These are phyloP conservation scores for Cuniculus paca DNA, from an alignment of 2,797 vertebrate genomes.

Conservation along the genomic window DNA sequence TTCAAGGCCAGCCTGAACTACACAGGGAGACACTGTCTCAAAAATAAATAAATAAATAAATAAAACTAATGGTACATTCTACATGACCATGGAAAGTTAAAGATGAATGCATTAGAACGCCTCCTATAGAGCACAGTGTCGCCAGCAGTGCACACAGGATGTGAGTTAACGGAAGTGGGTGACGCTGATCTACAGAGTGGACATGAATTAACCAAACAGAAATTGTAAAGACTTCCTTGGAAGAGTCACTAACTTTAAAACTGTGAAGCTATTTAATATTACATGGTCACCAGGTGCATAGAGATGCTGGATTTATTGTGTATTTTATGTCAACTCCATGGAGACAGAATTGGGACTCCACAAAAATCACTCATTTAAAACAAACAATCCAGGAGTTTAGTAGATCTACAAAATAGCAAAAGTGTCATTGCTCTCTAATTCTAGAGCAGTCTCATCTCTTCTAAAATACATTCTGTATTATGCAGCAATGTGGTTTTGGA, in stretches of 20 bases:
- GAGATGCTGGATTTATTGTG: background rate
- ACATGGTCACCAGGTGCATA: background rate
- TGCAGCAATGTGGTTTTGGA: too few species aligned
- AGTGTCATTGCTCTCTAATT: rapidly evolving
- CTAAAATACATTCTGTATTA: rapidly evolving
- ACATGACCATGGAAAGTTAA: too few species aligned
- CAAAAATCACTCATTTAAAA: background rate
- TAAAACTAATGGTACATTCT: rapidly evolving
- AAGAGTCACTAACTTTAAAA: background rate
- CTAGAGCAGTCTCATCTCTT: background rate
- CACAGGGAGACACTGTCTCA: too few species aligned
- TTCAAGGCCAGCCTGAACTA: too few species aligned
- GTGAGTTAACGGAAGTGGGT: too few species aligned
- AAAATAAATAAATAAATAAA: too few species aligned
- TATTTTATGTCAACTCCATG: background rate
- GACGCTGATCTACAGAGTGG: background rate
- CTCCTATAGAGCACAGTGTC: rapidly evolving
- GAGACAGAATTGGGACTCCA: background rate
- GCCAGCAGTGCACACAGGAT: rapidly evolving
- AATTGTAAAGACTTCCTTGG: background rate
- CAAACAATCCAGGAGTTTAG: background rate
- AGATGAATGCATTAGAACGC: rapidly evolving
- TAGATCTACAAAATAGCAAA: background rate
- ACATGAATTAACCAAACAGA: background rate
- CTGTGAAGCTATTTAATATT: background rate